Base-by-base conservation (phyloP, 2,888 invertebrate species). In the Pyrgus malvae region DNA sequence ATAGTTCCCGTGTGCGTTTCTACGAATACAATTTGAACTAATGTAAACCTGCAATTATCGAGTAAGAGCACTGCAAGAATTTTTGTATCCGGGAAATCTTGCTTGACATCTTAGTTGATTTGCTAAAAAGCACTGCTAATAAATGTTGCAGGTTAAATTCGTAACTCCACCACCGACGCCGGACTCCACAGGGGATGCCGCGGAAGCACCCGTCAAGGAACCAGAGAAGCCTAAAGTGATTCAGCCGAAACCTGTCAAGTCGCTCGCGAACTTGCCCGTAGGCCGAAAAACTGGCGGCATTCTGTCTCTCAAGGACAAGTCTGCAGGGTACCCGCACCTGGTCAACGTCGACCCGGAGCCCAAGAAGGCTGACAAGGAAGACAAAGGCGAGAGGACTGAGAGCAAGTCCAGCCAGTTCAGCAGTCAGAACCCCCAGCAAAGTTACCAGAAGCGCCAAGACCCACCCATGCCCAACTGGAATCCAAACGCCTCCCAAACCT, bases 201-300 rank as follows among this genome's bases (percentile, higher is more conserved):
- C 63, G 0, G 82, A 83, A 1, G 29, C 55, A 1, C 57, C 63
- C 2, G 31, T 67, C 3, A 81, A 80, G 59, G 83, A 83, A 0
- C 48, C 60, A 2, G 88, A 87, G 0, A 83, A 82, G 46, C 79
- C 80, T 0, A 87, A 84, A 62, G 71, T 83, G 7, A 73, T 89
- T 19, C 89, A 90, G 58, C 84, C 85, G 0, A 86, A 86, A 62
- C 59, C 77, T 1, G 73, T 88, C 23, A 90, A 90, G 45, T 88
- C 87, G 0, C 72, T 90, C n/a, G 79, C 83, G 17, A 82, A 82
- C 60, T 60, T 90, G 0, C 89, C 90, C 0, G 55, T 88, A 0
- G 90, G 90, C 19, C 74, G 85, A 14, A 90, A 91, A 60, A 90
- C 90, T 0, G 91, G 90, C 6, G 91, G 91, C 11, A 91, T 91